Percentiles rank a stretch among this genome's conserved stretches.
phyloP scores from a whole-genome alignment of 1,140 invertebrate genomes.

The Papilio polyxenes region DNA sequence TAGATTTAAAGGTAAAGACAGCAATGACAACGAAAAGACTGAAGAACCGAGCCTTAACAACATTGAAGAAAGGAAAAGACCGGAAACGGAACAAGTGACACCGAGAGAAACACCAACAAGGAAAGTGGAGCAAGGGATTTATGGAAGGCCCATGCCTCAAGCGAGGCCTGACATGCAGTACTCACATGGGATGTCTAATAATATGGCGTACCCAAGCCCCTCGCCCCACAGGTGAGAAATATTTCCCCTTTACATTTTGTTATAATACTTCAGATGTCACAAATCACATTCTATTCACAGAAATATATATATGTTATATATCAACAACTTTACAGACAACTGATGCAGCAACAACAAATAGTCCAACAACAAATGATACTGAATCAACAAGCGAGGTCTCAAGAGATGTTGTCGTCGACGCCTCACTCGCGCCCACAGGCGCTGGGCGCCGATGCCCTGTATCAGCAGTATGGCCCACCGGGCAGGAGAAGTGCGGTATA shows the following conservation, averaged over 20 bases:
- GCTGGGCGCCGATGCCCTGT: slow-evolving; percentile 70
- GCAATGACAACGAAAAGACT: slow-evolving; percentile 75
- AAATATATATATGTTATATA: not conserved
- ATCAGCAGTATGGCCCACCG: slow-evolving; percentile 74
- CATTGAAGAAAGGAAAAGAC: slow-evolving; percentile 82
- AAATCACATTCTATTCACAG: not conserved
- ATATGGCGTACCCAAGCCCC: slow-evolving; percentile 71
- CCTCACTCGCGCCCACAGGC: slow-evolving; percentile 73
- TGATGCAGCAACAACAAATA: slow-evolving; percentile 84
- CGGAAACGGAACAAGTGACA: slow-evolving; percentile 73
- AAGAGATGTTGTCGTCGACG: slow-evolving; percentile 79
- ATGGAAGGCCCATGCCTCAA: slow-evolving; percentile 82
- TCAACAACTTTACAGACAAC: slow-evolving; percentile 67
- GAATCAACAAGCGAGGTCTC: slow-evolving; percentile 80
- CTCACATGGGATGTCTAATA: slow-evolving; percentile 65
- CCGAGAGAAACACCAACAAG: slow-evolving; percentile 64
- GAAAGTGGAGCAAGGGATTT: slow-evolving; percentile 80
- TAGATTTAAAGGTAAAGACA: slow-evolving; percentile 87
- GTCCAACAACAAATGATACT: slow-evolving; percentile 76
- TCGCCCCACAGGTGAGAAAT: slow-evolving; percentile 67
- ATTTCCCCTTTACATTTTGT: slow-evolving; percentile 21
- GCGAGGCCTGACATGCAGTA: slow-evolving; percentile 78
- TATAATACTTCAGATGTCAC: slow-evolving; percentile 16
- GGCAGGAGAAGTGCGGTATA: slow-evolving; percentile 72
- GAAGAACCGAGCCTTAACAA: slow-evolving; percentile 85